phyloP scores from a whole-genome alignment of 2,113 vertebrate genomes.

The Ageneiosus marmoratus region DNA sequence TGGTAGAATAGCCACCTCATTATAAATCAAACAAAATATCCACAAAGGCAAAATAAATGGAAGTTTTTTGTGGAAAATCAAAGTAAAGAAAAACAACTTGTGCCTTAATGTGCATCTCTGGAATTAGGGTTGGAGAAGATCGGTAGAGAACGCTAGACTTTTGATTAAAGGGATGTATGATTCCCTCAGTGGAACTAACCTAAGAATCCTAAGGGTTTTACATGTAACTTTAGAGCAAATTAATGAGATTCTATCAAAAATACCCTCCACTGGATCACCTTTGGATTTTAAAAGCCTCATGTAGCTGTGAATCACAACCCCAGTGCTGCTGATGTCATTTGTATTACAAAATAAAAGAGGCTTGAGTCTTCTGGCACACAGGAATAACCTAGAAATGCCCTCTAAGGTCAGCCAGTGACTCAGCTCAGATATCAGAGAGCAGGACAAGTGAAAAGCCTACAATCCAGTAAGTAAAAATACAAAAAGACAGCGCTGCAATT shows the following conservation, averaged over 20 bases:
- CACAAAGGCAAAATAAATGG: background rate
- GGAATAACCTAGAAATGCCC: constrained; percentile 58
- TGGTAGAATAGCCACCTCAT: constrained; percentile 42
- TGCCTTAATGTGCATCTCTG: no score
- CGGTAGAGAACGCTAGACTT: background rate
- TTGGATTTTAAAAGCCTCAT: constrained; percentile 68
- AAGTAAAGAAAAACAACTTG: constrained; percentile 33
- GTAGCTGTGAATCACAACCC: constrained; percentile 66
- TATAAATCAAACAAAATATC: constrained; percentile 36
- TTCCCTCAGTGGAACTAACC: background rate
- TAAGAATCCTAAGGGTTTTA: background rate
- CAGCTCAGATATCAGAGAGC: constrained; percentile 47
- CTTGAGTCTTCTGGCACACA: constrained; percentile 33
- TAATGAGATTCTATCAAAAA: background rate
- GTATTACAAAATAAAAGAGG: constrained; percentile 68
- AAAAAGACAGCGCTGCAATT: background rate
- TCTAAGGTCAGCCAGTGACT: constrained; percentile 55
- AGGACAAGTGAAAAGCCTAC: constrained; percentile 51
- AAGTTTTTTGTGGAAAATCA: background rate
- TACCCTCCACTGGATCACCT: constrained; percentile 58
- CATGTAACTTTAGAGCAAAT: background rate
- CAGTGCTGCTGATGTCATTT: constrained; percentile 58
- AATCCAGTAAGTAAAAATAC: constrained; percentile 38
- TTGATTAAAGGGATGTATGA: background rate
- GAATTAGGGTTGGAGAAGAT: no score